These are phyloP conservation scores for Lochmaea crataegi DNA, from an alignment of 2,888 invertebrate genomes.

Conservation along the genomic window DNA sequence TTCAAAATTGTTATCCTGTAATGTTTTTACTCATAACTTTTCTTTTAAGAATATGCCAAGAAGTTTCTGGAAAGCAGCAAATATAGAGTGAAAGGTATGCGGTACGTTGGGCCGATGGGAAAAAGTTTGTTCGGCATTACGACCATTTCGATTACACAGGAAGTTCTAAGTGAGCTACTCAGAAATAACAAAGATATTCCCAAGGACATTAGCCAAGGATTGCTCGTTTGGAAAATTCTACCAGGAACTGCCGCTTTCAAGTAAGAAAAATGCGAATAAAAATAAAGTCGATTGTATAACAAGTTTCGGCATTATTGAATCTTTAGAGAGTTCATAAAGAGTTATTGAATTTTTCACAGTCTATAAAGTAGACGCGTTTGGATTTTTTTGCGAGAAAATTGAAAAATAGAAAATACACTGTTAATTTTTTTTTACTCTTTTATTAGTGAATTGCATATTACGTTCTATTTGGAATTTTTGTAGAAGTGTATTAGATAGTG, in stretches of 20 bases:
- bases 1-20: no score
- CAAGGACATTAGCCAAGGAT: constrained; percentile 77
- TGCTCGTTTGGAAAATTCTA: constrained; percentile 89
- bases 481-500: no score
- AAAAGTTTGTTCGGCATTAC: constrained; percentile 70
- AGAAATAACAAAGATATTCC: constrained; percentile 77
- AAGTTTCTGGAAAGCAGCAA: constrained; percentile 72
- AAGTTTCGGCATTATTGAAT: not conserved
- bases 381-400: no score
- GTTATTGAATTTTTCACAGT: no score
- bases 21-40: not conserved
- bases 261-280: constrained; percentile 66
- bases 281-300: not conserved
- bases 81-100: constrained; percentile 41
- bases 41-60: constrained; percentile 75
- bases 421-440: no score
- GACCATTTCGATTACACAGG: constrained; percentile 85
- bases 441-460: no score
- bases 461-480: no score
- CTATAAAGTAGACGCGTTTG: no score
- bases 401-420: no score
- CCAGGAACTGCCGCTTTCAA: constrained; percentile 87
- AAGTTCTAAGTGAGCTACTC: constrained; percentile 78
- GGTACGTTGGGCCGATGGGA: constrained; percentile 77
- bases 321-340: not conserved